These are phyloP conservation scores for Anagyrus pseudococci DNA, from an alignment of 2,888 invertebrate genomes.

Conservation along the genomic window DNA sequence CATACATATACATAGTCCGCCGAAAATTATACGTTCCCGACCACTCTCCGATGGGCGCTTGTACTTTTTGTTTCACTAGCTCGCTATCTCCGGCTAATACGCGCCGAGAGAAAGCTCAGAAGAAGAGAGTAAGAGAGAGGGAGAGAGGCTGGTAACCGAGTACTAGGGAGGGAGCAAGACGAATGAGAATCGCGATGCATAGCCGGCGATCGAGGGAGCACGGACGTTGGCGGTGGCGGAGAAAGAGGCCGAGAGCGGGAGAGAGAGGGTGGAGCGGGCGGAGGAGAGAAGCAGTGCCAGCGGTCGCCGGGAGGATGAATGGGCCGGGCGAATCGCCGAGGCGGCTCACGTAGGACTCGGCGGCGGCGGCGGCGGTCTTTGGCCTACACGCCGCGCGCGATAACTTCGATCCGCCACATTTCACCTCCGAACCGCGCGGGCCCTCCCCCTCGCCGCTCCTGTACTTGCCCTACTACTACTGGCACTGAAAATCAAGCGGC, in stretches of 20 bases:
- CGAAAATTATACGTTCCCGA: too few relatives aligned
- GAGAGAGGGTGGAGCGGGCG: slow-evolving; percentile 1
- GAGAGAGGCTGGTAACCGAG: too few relatives aligned
- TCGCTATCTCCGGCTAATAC: too few relatives aligned
- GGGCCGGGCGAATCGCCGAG: slow-evolving; percentile 22
- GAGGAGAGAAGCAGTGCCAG: too few relatives aligned
- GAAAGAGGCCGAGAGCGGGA: background rate
- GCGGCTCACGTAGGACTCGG: slow-evolving; percentile 30
- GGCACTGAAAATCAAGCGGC: slow-evolving; percentile 27
- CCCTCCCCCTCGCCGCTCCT: too few relatives aligned
- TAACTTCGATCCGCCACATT: slow-evolving; percentile 35
- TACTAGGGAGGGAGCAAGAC: slow-evolving; percentile 16
- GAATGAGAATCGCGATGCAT: slow-evolving; percentile 31
- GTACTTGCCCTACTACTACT: too few relatives aligned
- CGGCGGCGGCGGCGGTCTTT: slow-evolving; percentile 13
- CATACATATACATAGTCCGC: too few relatives aligned
- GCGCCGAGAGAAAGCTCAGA: too few relatives aligned
- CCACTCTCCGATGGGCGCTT: too few relatives aligned
- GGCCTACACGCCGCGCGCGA: slow-evolving; percentile 21
- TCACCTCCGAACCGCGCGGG: slow-evolving; percentile 7
- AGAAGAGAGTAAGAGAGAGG: too few relatives aligned
- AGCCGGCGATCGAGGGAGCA: too few relatives aligned
- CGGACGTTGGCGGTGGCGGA: background rate
- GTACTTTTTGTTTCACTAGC: too few relatives aligned
- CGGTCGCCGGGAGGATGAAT: slow-evolving; percentile 18